Base-by-base conservation (phyloP, 1,140 invertebrate species). In the Trachymyrmex cornetzi region DNA sequence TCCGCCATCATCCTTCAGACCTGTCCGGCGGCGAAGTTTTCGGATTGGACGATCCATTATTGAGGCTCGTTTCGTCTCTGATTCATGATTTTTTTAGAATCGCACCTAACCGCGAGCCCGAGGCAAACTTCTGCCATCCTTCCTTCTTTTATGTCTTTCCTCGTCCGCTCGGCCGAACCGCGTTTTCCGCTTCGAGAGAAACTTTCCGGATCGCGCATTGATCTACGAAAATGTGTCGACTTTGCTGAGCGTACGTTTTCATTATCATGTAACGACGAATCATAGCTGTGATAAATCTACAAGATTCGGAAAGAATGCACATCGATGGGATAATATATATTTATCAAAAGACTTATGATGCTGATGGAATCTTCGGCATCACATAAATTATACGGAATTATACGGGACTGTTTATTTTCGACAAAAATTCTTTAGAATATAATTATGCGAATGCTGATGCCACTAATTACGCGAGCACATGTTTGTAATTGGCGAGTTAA, bases 21-120 rank as follows among this genome's bases (percentile, higher is more conserved):
- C 44, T 84, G 44, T 84, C 27, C 69, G 69, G 38, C 69, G 38
- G 64, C 79, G n/a, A 84, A 84, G 80, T 84, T 84, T 84, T 84
- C 82, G 59, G 84, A 90, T 88, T 87, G 89, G 67, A 66, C 87
- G 75, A 85, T 90, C 81, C 75, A 90, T 91, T 91, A 88, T 91
- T 90, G 75, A 89, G 77, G 24, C 79, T 80, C 84, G 81, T 90
- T 90, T 81, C 67, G 53, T 85, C 14, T 72, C 22, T 77, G 89
- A 90, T 90, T 90, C 87, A 90, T 89, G 90, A 91, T 87, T 88
- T 90, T 87, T 89, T 90, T 75, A 88, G 55, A 63, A 24, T 50
- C 57, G 48, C 66, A 81, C 80, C 63, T 64, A 89, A 88, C 88
- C 77, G 82, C 87, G 48, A 67, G 79, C 34, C n/a, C 57, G 19